A percentile compares a stretch with the other conserved stretches of the same genome.
Conservation (phyloP, 2,113 vertebrate species). For the Varanus salvator region DNA sequence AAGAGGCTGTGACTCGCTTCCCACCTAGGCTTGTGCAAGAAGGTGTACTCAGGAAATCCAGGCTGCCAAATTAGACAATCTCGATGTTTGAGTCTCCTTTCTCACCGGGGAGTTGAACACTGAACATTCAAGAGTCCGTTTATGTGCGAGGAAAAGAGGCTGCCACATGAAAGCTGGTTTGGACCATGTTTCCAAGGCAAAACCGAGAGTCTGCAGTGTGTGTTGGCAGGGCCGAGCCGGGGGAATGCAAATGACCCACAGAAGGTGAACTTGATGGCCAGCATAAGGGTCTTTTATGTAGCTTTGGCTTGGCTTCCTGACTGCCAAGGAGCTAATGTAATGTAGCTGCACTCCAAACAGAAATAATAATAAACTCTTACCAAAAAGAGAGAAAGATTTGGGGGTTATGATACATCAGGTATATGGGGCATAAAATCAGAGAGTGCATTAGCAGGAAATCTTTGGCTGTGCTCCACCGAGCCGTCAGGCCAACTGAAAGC, state of each 20-base stretch:
- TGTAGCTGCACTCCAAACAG: not conserved
- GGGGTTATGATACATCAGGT: constrained; percentile 14
- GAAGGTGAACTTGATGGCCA: not conserved
- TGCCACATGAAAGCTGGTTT: constrained; percentile 2
- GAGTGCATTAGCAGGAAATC: not conserved
- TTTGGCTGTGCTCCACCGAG: not conserved
- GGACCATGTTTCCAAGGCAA: not conserved
- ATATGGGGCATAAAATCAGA: constrained; percentile 8
- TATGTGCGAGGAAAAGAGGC: constrained; percentile 5
- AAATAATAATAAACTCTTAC: not conserved
- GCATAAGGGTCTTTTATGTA: not conserved
- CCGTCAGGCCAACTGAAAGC: not conserved
- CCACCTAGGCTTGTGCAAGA: not conserved
- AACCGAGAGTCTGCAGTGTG: not conserved
- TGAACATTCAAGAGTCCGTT: not conserved
- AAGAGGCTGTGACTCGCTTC: not conserved
- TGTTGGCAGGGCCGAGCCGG: not conserved
- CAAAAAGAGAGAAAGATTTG: not conserved
- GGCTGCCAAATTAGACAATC: not conserved
- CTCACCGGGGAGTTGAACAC: not conserved
- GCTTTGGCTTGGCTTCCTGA: not conserved
- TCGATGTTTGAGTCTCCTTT: not conserved
- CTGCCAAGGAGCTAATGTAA: not conserved
- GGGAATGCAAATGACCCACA: not conserved
- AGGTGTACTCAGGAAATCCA: not conserved